Evolutionary conservation across 2,888 invertebrate species (phyloP).

Genomic region (Criorhina ranunculi): DNA sequence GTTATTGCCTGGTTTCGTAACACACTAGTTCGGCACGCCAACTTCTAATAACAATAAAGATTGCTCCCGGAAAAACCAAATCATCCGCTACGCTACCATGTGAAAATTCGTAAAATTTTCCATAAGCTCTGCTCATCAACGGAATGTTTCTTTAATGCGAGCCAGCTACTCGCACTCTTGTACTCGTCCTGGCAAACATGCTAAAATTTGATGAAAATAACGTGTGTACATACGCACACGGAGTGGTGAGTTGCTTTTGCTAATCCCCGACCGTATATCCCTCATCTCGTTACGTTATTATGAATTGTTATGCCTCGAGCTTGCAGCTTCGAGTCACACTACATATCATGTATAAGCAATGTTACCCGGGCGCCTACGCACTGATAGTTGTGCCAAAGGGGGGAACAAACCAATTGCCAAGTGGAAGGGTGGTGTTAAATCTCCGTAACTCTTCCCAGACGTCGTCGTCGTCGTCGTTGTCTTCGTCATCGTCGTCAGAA

Average conservation of each 20-base stretch:
- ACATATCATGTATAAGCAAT: constrained; percentile 39
- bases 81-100: constrained; percentile 13
- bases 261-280: constrained; percentile 38
- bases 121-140: constrained; percentile 19
- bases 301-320: constrained; percentile 29
- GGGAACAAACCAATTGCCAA: background rate
- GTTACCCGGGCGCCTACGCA: constrained; percentile 33
- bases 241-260: constrained; percentile 6
- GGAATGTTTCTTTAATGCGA: constrained; percentile 47
- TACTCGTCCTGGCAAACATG: too few species aligned
- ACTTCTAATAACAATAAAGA: constrained; percentile 67
- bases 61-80: constrained; percentile 26
- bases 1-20: constrained; percentile 53
- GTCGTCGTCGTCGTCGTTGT: background rate
- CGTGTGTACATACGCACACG: constrained; percentile 37
- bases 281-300: constrained; percentile 40
- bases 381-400: constrained; percentile 21
- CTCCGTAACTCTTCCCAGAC: constrained; percentile 41
- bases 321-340: constrained; percentile 35
- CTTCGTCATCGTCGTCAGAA: background rate
- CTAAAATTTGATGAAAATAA: constrained; percentile 41
- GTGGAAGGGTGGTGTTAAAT: constrained; percentile 38
- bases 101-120: constrained; percentile 48
- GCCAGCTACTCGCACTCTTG: constrained; percentile 3
- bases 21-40: constrained; percentile 47